phyloP scores from a whole-genome alignment of 2,113 vertebrate species.

The Podarcis raffonei region DNA sequence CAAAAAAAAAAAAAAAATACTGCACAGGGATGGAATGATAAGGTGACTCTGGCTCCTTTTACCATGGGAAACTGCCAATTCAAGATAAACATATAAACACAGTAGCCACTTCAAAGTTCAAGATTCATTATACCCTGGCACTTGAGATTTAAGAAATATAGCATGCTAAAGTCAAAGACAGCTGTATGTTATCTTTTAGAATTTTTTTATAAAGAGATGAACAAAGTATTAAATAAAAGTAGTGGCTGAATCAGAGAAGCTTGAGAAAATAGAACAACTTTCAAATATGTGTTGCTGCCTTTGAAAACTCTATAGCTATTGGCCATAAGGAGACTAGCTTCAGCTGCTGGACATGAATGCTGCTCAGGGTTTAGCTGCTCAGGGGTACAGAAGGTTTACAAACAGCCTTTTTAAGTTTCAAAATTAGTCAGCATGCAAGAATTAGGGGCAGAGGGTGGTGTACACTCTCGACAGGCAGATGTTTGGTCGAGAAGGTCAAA shows the following conservation, averaged over 20 bases:
- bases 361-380: background rate
- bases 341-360: background rate
- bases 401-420: background rate
- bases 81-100: background rate
- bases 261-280: background rate
- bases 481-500: too few relatives aligned
- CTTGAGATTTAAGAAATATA: conserved; percentile 30
- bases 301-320: background rate
- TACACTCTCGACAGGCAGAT: background rate
- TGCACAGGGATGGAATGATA: background rate
- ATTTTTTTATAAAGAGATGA: background rate
- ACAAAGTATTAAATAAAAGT: background rate
- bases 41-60: conserved; percentile 23
- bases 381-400: background rate
- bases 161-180: conserved; percentile 1
- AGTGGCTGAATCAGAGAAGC: background rate
- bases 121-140: conserved; percentile 51
- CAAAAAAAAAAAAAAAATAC: conserved; percentile 31
- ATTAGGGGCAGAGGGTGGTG: background rate
- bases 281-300: background rate
- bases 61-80: conserved; percentile 32
- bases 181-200: conserved; percentile 43
- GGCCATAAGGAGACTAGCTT: background rate
- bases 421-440: background rate
- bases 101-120: conserved; percentile 43